These are phyloP conservation scores for Sander vitreus DNA, from an alignment of 2,113 vertebrate species.

Conservation along the genomic window DNA sequence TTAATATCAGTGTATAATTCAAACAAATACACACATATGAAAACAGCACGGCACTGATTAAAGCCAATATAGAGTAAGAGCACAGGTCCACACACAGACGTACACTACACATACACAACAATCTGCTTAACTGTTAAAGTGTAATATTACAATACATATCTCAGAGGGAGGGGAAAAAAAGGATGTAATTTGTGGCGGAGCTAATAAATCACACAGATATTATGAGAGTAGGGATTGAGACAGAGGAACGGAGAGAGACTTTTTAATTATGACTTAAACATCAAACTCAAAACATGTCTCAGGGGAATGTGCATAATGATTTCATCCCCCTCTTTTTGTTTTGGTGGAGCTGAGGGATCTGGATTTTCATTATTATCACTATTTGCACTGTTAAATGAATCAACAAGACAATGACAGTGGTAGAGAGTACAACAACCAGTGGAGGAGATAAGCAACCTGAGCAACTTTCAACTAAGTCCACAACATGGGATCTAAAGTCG, in stretches of 20 bases:
- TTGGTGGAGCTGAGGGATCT: slow-evolving; percentile 36
- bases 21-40: background rate
- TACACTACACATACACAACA: slow-evolving; percentile 32
- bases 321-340: slow-evolving; percentile 60
- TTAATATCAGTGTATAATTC: background rate
- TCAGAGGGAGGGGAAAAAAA: slow-evolving; percentile 5
- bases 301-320: slow-evolving; percentile 79
- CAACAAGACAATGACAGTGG: slow-evolving; percentile 28
- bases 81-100: background rate
- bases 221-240: slow-evolving; percentile 70
- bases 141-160: slow-evolving; percentile 59
- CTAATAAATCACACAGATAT: slow-evolving; percentile 81
- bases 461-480: background rate
- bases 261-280: slow-evolving; percentile 87
- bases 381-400: slow-evolving; percentile 49
- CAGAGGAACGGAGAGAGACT: slow-evolving; percentile 73
- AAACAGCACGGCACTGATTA: slow-evolving; percentile 29
- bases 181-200: slow-evolving; percentile 58
- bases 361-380: slow-evolving; percentile 48
- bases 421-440: background rate
- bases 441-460: background rate
- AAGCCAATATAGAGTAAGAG: slow-evolving; percentile 29
- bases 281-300: slow-evolving; percentile 78
- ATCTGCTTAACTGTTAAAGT: slow-evolving; percentile 53
- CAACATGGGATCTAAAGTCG: background rate